Conservation (phyloP, 2,888 invertebrate species). For the Zygaena filipendulae region DNA sequence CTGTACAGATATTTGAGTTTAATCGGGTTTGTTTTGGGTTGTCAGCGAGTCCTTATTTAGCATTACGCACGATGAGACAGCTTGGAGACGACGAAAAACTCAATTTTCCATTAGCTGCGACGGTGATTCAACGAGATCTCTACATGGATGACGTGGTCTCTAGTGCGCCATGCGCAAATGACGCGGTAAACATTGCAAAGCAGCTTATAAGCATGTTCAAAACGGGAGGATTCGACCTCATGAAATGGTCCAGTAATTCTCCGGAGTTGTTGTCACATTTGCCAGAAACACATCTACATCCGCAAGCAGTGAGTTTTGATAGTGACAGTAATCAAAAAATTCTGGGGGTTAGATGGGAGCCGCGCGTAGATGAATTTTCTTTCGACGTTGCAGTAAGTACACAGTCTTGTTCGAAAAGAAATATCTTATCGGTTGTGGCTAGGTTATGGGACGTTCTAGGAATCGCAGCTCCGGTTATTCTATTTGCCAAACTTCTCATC, state of each 20-base stretch:
- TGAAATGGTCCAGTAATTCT: conserved; percentile 13
- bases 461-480: conserved; percentile 8
- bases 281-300: conserved; percentile 7
- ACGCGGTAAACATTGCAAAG: conserved; percentile 5
- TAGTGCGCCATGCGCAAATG: conserved; percentile 3
- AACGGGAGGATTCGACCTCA: too few relatives aligned
- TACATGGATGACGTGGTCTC: conserved; percentile 12
- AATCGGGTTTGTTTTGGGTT: too few relatives aligned
- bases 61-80: conserved; percentile 9
- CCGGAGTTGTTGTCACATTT: conserved; percentile 7
- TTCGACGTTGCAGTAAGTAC: conserved; percentile 1
- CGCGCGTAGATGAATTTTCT: conserved; percentile 7
- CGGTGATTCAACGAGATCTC: conserved; percentile 11
- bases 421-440: conserved; percentile 1
- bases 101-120: conserved; percentile 6
- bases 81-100: conserved; percentile 5
- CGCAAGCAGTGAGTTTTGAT: conserved; percentile 4
- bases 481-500: neutral
- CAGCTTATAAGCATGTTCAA: conserved; percentile 8
- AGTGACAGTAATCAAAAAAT: conserved; percentile 8
- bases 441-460: conserved; percentile 9
- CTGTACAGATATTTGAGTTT: conserved; percentile 8
- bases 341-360: conserved; percentile 10
- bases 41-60: neutral
- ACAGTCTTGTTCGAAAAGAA: conserved; percentile 5